phyloP scores from a whole-genome alignment of 1,140 invertebrate species.

The Macrobrachium rosenbergii region DNA sequence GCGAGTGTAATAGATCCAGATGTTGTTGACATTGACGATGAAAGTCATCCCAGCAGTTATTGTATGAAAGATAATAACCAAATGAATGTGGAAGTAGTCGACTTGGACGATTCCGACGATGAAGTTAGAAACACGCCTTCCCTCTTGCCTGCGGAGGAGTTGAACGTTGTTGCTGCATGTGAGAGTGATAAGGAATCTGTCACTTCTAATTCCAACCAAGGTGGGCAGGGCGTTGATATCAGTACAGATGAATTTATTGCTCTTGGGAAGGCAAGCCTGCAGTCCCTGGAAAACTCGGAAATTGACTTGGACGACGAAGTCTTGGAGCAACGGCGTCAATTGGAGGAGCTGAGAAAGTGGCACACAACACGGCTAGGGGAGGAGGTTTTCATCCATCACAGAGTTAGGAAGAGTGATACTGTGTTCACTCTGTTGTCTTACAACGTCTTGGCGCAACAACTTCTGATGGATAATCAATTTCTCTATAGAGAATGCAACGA shows the following conservation, averaged over 20 bases:
- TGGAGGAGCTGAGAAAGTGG: slow-evolving; percentile 51
- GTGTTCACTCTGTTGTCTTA: slow-evolving; percentile 79
- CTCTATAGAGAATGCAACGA: slow-evolving; percentile 79
- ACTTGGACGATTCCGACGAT: background rate
- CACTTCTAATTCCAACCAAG: too few species aligned
- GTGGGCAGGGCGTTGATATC: background rate
- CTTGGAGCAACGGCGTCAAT: background rate
- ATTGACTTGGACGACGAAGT: slow-evolving; percentile 47
- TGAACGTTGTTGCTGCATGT: too few species aligned
- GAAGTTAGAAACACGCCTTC: background rate
- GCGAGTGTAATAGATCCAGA: slow-evolving; percentile 43
- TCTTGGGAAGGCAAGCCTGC: background rate
- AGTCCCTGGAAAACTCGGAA: slow-evolving; percentile 14
- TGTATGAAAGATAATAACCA: background rate
- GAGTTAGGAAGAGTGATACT: slow-evolving; percentile 33
- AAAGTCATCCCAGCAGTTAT: background rate
- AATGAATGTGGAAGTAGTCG: slow-evolving; percentile 13
- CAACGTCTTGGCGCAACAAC: slow-evolving; percentile 88
- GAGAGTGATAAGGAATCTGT: too few species aligned
- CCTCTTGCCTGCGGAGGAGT: too few species aligned
- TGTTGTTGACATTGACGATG: slow-evolving; percentile 37
- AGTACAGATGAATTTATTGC: slow-evolving; percentile 28
- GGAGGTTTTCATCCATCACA: slow-evolving; percentile 14
- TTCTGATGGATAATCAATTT: slow-evolving; percentile 81
- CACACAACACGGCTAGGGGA: slow-evolving; percentile 39